These are phyloP conservation scores for Endomychus coccineus DNA, from an alignment of 2,888 invertebrate species.

Conservation along the genomic window DNA sequence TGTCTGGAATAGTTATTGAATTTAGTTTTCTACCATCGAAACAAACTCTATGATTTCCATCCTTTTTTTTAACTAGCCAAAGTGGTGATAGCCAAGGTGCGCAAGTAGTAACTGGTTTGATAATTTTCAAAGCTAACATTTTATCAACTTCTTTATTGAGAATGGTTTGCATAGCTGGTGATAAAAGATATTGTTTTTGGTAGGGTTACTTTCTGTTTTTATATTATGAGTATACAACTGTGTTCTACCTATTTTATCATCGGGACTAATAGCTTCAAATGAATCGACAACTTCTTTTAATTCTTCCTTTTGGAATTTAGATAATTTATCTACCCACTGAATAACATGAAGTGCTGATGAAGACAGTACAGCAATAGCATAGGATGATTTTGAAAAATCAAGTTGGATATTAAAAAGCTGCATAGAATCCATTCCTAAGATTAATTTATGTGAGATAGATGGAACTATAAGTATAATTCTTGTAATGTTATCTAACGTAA, in stretches of 20 bases:
- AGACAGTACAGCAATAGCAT: not conserved
- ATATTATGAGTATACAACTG: slow-evolving; percentile 1
- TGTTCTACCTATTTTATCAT: not conserved
- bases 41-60: slow-evolving; percentile 3
- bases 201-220: not conserved
- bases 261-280: not conserved
- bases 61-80: slow-evolving; percentile 8
- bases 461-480: slow-evolving; percentile 5
- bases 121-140: slow-evolving; percentile 7
- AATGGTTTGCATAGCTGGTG: not conserved
- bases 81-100: slow-evolving; percentile 5
- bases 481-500: not conserved
- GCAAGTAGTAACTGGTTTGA: slow-evolving; percentile 1
- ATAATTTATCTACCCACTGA: not conserved
- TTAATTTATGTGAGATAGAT: not conserved
- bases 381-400: not conserved
- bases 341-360: not conserved
- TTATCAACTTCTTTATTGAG: slow-evolving; percentile 6
- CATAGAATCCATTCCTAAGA: slow-evolving; percentile 4
- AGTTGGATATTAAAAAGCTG: not conserved
- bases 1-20: slow-evolving; percentile 1
- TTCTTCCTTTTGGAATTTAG: not conserved
- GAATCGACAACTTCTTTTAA: not conserved
- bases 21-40: slow-evolving; percentile 6
- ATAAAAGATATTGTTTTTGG: not conserved